Base-by-base conservation (phyloP, 92 coral and sea anemone species). In the Epizoanthus rinbou region DNA sequence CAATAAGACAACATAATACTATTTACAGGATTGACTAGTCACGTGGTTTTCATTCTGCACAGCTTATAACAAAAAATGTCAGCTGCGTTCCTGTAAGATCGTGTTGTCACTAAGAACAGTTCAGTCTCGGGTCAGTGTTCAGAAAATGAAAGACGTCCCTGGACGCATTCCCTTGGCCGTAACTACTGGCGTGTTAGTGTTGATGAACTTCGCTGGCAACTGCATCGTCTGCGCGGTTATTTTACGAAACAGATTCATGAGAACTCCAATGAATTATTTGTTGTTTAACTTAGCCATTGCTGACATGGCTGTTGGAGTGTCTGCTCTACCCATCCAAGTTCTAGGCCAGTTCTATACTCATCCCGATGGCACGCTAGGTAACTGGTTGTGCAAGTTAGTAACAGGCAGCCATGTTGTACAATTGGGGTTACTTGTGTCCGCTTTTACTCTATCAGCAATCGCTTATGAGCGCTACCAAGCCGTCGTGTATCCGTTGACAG, bases 241-340 rank as follows among this genome's bases (percentile, higher is more conserved):
- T 57, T n/a, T 79, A 8, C 68, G 80, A 37, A 64, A 65, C 70
- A 84, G 58, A 11, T 78, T 78, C 22, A 85, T 85, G 88, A 59
- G 80, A 57, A 81, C 85, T 3, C 84, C 88, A 19, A 57, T 85
- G 39, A 85, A 85, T 33, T 85, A 66, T 45, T 78, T 85, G 14
- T 84, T 85, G 9, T 83, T 85, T 11, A 85, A 85, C 68, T 45
- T 85, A 18, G 85, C 88, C n/a, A 65, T 79, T 50, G 53, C 88
- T 21, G 88, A 85, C 73, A 79, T 85, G 50, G 60, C 80, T 70
- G 79, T 85, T 18, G 88, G 84, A 22, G 47, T 85, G 10, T 72
- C 66, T 8, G 62, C 57, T 76, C 58, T 64, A 16, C 79, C 80
- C 8, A 69, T 76, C 37, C 80, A 70, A 71, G 69, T 85, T 47